phyloP scores from a whole-genome alignment of 2,888 invertebrate genomes.

The Chrysotoxum bicinctum region DNA sequence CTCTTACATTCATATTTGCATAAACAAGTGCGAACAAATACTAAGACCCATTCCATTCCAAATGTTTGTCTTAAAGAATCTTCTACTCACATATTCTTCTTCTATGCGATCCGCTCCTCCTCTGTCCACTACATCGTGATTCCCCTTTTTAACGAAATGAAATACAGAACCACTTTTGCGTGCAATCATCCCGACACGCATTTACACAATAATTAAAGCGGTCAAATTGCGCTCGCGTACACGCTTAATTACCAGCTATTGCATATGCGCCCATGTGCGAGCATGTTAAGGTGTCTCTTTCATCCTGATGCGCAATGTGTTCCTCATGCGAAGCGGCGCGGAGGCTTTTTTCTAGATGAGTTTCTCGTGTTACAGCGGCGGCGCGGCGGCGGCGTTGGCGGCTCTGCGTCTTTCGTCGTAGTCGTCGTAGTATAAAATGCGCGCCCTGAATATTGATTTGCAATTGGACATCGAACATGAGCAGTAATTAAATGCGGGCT shows the following conservation, averaged over 20 bases:
- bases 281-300: slow-evolving; percentile 59
- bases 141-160: slow-evolving; percentile 5
- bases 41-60: neutral
- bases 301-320: slow-evolving; percentile 47
- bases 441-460: slow-evolving; percentile 70
- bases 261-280: slow-evolving; percentile 48
- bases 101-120: neutral
- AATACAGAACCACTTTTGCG: slow-evolving; percentile 46
- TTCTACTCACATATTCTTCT: neutral
- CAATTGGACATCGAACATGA: slow-evolving; percentile 56
- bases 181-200: slow-evolving; percentile 69
- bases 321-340: slow-evolving; percentile 1
- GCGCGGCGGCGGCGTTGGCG: slow-evolving; percentile 8
- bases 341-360: slow-evolving; percentile 12
- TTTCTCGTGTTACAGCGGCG: slow-evolving; percentile 17
- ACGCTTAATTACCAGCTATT: slow-evolving; percentile 65
- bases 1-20: neutral
- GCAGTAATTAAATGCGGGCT: slow-evolving; percentile 63
- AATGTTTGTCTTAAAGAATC: neutral
- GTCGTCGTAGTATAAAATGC: slow-evolving; percentile 21
- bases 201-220: slow-evolving; percentile 73
- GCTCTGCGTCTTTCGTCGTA: neutral
- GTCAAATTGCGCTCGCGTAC: slow-evolving; percentile 71
- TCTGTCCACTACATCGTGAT: neutral
- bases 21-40: slow-evolving; percentile 5